Percentiles rank a stretch among this genome's conserved stretches.
phyloP scores from a whole-genome alignment of 2,888 invertebrate species.

The Bembecia ichneumoniformis region DNA sequence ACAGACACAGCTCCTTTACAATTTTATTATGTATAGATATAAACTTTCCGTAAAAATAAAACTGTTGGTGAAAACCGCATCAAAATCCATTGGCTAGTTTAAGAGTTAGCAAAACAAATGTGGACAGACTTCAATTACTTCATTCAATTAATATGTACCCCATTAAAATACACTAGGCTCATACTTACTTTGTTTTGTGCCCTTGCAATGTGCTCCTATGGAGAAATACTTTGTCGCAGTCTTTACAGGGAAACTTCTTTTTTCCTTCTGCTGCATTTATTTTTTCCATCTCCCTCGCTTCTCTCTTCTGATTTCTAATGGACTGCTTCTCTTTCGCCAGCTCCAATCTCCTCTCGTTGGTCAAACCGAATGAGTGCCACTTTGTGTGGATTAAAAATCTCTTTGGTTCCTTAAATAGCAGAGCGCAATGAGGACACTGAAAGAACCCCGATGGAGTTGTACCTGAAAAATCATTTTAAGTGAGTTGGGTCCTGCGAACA shows the following conservation, averaged over 20 bases:
- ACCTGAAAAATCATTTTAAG: conserved; percentile 3
- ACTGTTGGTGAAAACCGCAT: too few relatives aligned
- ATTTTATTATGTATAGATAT: too few relatives aligned
- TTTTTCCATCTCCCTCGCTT: conserved; percentile 23
- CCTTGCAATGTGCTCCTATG: conserved; percentile 43
- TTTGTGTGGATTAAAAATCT: conserved; percentile 54
- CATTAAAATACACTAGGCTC: too few relatives aligned
- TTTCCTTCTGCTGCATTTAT: conserved; percentile 21
- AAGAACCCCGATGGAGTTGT: conserved; percentile 20
- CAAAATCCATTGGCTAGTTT: too few relatives aligned
- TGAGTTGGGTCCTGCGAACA: too few relatives aligned
- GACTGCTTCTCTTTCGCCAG: conserved; percentile 28
- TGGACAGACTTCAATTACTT: too few relatives aligned
- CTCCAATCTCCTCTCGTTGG: conserved; percentile 33
- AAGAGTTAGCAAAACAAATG: too few relatives aligned
- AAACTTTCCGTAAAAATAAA: too few relatives aligned
- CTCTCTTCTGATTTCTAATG: conserved; percentile 14
- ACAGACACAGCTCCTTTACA: too few relatives aligned
- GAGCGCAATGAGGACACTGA: conserved; percentile 46
- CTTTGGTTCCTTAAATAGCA: conserved; percentile 47
- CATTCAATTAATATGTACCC: too few relatives aligned
- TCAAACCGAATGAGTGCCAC: conserved; percentile 56
- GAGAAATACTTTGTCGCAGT: conserved; percentile 46
- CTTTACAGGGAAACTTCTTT: conserved; percentile 37
- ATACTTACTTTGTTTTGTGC: conserved; percentile 42